Evolutionary conservation across 2,888 invertebrate genomes (phyloP), one percentile per base, ranked within the genome.

Genomic region (Pomacea canaliculata): DNA sequence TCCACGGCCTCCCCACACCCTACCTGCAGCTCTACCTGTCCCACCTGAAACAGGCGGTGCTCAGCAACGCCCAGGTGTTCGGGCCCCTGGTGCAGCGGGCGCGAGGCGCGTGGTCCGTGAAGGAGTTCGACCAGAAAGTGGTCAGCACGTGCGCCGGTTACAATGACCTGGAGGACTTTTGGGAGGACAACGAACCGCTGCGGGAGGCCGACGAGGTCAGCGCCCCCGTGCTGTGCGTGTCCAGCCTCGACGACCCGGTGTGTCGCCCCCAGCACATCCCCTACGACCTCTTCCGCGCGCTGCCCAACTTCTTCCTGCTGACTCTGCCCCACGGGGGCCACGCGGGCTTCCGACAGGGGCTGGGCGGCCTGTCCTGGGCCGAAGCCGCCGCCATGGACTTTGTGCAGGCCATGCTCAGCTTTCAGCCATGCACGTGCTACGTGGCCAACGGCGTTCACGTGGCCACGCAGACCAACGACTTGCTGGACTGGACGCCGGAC

Each of bases 151-250:
- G 13, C 7, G 71, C 48, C 19, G 76, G 81, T 5, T 83, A 76
- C 76, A 56, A 71, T 19, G 79, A 79, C 70, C 76, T 84, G n/a
- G 85, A 85, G 5, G 84, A 85, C 56, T 89, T 86, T 79, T 89
- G 89, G 88, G 88, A 88, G 51, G 81, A 82, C 70, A 88, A 88
- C 76, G 85, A 87, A 62, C 89, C 89, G 1, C 78, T 88, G 59
- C 71, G 89, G 27, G 88, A 89, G 67, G 85, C 85, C 0, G 88
- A 89, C 75, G 88, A 89, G 70, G 85, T 89, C 68, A 82, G 87
- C 10, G 83, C 86, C 8, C 89, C 89, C 13, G 70, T 88, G 56
- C 79, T 89, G 76, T 88, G 86, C 77, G 82, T 89, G n/a, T 86
- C 83, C 71, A 86, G 86, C 74, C 60, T 82, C 66, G 89, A 89